A percentile compares a stretch with the other conserved stretches of the same genome.
Evolutionary conservation across 2,888 invertebrate species (phyloP).

Genomic region (Petrolisthes manimaculis): DNA sequence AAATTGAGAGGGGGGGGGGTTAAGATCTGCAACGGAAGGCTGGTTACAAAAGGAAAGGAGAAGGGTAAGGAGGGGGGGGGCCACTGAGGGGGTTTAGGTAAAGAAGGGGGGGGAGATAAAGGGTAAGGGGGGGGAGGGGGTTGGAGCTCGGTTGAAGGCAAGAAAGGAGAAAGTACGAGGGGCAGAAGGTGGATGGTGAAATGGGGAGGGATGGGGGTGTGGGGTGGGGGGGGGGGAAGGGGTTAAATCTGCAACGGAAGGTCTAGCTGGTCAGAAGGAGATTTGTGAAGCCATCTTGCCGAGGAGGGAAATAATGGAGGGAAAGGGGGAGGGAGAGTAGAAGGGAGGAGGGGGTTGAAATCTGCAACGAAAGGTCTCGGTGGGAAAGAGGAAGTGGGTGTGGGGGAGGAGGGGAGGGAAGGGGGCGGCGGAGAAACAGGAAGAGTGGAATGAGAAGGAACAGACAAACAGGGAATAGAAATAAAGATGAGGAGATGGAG

Average conservation of each 20-base stretch:
- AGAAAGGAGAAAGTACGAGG: no score
- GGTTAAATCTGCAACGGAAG: no score
- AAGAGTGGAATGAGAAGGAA: background rate
- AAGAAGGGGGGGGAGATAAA: background rate
- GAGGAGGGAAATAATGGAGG: background rate
- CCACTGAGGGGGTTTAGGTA: background rate
- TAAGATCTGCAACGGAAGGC: background rate
- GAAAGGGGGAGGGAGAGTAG: no score
- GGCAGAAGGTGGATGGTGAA: no score
- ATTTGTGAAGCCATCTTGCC: background rate
- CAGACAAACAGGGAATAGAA: background rate
- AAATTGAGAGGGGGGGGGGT: no score
- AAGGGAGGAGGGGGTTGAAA: background rate
- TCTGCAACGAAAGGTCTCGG: constrained; percentile 1
- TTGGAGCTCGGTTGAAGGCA: background rate
- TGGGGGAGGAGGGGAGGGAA: background rate
- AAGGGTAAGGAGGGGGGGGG: background rate
- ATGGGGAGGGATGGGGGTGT: no score
- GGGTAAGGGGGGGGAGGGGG: background rate
- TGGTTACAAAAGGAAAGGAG: background rate
- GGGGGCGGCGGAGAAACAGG: constrained; percentile 7
- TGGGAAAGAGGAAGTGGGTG: no score
- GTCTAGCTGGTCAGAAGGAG: no score
- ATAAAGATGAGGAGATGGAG: no score
- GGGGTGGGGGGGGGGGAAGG: no score